Evolutionary conservation across 1,140 invertebrate species (phyloP).

Genomic region (Diuraphis noxia): DNA sequence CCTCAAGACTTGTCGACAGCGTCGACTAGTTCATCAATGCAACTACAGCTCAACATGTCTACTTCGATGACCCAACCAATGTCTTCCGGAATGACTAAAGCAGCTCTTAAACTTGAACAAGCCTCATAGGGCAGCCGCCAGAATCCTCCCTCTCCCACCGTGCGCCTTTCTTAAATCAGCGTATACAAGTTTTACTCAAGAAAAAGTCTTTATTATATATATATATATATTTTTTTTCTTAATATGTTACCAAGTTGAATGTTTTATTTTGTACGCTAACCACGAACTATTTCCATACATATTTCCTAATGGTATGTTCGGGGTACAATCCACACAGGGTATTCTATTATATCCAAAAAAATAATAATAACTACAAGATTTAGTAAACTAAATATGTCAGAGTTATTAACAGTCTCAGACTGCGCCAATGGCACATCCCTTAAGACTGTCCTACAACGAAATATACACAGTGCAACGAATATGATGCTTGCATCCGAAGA

Average conservation of each 20-base stretch:
- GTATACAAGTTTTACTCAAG: constrained; percentile 22
- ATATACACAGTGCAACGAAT: constrained; percentile 47
- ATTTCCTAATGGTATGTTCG: constrained; percentile 33
- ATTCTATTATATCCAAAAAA: background rate
- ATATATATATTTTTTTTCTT: constrained; percentile 12
- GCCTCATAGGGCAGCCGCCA: constrained; percentile 31
- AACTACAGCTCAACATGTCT: constrained; percentile 55
- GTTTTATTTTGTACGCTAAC: constrained; percentile 30
- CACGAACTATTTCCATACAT: constrained; percentile 10
- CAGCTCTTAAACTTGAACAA: constrained; percentile 53
- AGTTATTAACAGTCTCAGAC: constrained; percentile 28
- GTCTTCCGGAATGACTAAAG: constrained; percentile 18
- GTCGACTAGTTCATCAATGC: constrained; percentile 53
- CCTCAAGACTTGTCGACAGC: constrained; percentile 53
- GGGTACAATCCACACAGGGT: constrained; percentile 46
- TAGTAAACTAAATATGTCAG: background rate
- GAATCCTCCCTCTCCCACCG: background rate
- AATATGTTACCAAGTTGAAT: constrained; percentile 46
- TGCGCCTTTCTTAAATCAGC: background rate
- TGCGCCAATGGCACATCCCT: constrained; percentile 24
- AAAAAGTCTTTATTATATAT: constrained; percentile 25
- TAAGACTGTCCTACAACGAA: constrained; percentile 51
- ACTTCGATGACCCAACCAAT: constrained; percentile 33
- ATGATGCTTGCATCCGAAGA: constrained; percentile 29
- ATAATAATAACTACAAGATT: background rate